Evolutionary conservation across 2,113 vertebrate species (phyloP).

Genomic region (Emydocephalus ijimae): DNA sequence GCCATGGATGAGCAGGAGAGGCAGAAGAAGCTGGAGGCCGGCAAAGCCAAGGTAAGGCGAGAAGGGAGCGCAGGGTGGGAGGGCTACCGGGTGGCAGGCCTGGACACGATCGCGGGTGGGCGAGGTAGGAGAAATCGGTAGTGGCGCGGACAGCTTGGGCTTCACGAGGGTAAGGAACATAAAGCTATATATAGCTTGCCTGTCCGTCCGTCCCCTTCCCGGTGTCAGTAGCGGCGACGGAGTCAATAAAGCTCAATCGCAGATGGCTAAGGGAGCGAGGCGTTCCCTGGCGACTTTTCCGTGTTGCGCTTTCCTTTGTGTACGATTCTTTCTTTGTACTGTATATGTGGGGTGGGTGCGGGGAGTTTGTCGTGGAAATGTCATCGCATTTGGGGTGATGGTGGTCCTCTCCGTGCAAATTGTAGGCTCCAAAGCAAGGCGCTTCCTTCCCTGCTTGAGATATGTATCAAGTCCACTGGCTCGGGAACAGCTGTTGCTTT

Average conservation of each 20-base stretch:
- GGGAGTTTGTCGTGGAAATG: background rate
- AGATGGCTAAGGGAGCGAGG: background rate
- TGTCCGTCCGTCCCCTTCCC: background rate
- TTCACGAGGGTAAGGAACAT: slow-evolving; percentile 17
- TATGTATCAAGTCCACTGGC: slow-evolving; percentile 18
- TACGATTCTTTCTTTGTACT: background rate
- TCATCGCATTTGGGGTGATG: background rate
- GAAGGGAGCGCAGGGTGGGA: background rate
- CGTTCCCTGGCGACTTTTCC: background rate
- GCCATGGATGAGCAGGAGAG: slow-evolving; percentile 93
- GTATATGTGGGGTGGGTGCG: no score
- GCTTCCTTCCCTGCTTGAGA: background rate
- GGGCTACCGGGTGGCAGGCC: background rate
- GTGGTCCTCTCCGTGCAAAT: background rate
- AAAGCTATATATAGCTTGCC: background rate
- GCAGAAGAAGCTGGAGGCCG: slow-evolving; percentile 89
- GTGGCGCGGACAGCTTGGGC: background rate
- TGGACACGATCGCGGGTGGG: background rate
- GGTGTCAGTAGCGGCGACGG: background rate
- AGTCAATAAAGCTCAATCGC: background rate
- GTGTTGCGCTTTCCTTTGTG: slow-evolving; percentile 9
- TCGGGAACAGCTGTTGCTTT: slow-evolving; percentile 37
- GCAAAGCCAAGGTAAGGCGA: slow-evolving; percentile 88
- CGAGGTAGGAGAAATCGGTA: background rate
- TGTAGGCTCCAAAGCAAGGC: no score